Base-by-base conservation (phyloP, 1,140 invertebrate species). In the Lucilia cuprina region DNA sequence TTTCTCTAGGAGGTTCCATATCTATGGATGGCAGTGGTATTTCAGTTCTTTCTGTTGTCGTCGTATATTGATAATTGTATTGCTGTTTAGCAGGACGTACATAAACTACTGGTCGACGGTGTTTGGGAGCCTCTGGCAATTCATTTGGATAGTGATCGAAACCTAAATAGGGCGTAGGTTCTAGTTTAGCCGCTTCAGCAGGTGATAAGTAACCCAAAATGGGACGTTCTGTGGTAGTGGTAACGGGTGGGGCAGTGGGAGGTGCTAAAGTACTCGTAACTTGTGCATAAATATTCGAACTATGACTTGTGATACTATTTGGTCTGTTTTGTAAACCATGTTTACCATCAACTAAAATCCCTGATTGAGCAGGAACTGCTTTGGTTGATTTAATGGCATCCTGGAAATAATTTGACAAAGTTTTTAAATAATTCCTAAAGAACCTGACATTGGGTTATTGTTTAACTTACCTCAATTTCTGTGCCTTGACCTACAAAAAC, bases 311-410 rank as follows among this genome's bases (percentile, higher is more conserved):
- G 7, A 70, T 77, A 50, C 55, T 85, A 14, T 82, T 82, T 0
- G 75, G 19, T 14, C 30, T 83, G 9, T 47, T 85, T 34, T 87
- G 86, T 13, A 88, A 85, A 2, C 87, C 86, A 21, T 91, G 85
- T 25, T 88, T 87, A 7, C 92, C 93, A 84, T 93, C 92, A 0
- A 93, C 91, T n/a, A 95, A 90, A 60, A 93, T 92, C 55, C 95
- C 95, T 83, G 93, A 92, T 85, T 94, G 93, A 0, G 94, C 92
- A 2, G 95, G 94, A 5, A 93, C 93, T 30, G 94, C 92, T 88
- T 96, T 96, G n/a, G 94, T 94, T 77, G 94, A 92, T 85, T 94
- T 93, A 1, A 96, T 91, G 21, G 95, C 95, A 60, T 95, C 93
- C 87, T 94, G 86, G 60, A 89, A 87, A 17, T 8, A 74, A 82